Evolutionary conservation across 1,140 invertebrate genomes (phyloP).

Genomic region (Drosophila rufa): DNA sequence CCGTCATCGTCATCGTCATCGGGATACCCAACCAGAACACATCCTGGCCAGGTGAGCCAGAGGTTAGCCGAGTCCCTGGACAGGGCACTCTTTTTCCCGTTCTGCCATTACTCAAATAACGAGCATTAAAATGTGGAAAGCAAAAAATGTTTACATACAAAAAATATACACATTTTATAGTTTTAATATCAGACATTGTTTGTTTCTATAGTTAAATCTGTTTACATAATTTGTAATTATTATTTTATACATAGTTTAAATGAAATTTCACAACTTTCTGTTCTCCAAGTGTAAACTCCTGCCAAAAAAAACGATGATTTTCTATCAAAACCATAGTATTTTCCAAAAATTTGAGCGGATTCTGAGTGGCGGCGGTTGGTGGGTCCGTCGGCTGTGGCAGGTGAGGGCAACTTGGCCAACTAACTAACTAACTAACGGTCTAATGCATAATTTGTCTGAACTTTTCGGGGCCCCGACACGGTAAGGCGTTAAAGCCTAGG

Average conservation of each 20-base stretch:
- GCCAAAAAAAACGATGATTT: constrained; percentile 44
- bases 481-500: constrained; percentile 53
- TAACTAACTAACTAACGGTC: constrained; percentile 72
- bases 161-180: not conserved
- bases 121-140: no score
- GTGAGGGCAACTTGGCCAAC: constrained; percentile 44
- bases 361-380: constrained; percentile 10
- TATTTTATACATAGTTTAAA: no score
- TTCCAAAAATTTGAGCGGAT: constrained; percentile 48
- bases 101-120: not conserved
- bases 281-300: not conserved
- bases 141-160: not conserved
- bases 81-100: not conserved
- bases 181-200: no score
- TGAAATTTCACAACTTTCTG: not conserved
- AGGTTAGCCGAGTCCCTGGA: constrained; percentile 28
- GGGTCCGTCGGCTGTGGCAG: constrained; percentile 7
- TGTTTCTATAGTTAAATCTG: no score
- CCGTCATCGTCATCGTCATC: constrained; percentile 57
- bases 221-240: no score
- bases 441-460: constrained; percentile 82
- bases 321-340: constrained; percentile 36
- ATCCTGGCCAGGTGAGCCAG: constrained; percentile 32
- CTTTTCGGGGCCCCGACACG: constrained; percentile 54
- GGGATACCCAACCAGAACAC: constrained; percentile 24